These are phyloP conservation scores for Galagoides demidoff DNA, from an alignment of 2,797 vertebrate species.

Conservation along the genomic window DNA sequence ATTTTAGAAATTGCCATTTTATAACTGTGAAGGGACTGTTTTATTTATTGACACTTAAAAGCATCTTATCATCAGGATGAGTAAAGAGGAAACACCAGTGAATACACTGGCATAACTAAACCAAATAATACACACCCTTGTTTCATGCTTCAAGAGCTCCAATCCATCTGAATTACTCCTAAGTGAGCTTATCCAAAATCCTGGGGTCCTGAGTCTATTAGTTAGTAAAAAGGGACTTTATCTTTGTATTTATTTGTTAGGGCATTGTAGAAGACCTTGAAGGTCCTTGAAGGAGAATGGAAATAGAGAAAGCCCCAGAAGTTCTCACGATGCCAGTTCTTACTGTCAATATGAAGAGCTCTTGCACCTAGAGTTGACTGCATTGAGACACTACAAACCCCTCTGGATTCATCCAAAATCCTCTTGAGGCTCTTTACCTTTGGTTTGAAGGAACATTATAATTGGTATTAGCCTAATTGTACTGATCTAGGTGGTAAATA, in stretches of 20 bases:
- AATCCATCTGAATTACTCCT: neutral
- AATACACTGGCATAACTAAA: neutral
- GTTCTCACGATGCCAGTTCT: neutral
- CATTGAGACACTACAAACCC: neutral
- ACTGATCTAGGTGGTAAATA: neutral
- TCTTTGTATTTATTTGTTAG: neutral
- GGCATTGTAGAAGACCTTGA: neutral
- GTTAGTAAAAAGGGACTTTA: neutral
- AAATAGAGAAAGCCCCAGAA: neutral
- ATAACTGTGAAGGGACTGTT: neutral
- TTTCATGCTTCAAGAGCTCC: neutral
- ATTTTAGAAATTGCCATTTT: neutral
- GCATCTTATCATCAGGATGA: neutral
- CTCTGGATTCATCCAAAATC: neutral
- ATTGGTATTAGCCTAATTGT: neutral
- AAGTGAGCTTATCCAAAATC: too few species aligned
- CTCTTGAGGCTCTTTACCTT: neutral
- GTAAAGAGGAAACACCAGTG: neutral
- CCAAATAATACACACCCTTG: neutral
- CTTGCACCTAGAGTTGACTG: neutral
- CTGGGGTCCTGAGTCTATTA: neutral
- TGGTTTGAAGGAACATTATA: conserved; percentile 15
- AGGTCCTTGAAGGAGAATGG: neutral
- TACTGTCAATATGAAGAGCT: neutral
- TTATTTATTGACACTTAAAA: neutral